Percentiles rank a stretch among this genome's conserved stretches.
phyloP scores from a whole-genome alignment of 2,113 vertebrate species.

The Pogonocichla stellata region DNA sequence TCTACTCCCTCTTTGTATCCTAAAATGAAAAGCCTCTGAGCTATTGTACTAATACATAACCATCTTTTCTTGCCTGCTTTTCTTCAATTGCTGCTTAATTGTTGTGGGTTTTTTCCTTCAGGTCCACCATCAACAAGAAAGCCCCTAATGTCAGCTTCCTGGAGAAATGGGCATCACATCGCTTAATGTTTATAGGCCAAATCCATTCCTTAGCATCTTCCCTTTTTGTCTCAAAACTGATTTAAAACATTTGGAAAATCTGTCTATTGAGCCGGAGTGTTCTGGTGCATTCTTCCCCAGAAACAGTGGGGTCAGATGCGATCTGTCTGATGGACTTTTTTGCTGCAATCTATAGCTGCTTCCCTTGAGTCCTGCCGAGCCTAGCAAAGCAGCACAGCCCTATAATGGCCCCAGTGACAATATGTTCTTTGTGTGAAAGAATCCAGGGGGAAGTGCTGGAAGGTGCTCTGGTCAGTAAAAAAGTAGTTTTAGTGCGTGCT shows the following conservation, averaged over 20 bases:
- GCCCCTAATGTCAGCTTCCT: constrained; percentile 83
- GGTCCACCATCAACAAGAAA: constrained; percentile 83
- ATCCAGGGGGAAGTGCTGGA: constrained; percentile 87
- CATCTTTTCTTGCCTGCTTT: constrained; percentile 81
- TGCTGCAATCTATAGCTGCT: constrained; percentile 88
- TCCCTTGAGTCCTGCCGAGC: constrained; percentile 87
- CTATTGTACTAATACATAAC: constrained; percentile 84
- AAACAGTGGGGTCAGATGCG: constrained; percentile 88
- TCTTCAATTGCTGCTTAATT: constrained; percentile 94
- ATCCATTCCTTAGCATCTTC: constrained; percentile 88
- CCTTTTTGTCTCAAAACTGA: constrained; percentile 88
- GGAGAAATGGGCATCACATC: constrained; percentile 85
- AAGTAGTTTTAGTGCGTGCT: constrained; percentile 83
- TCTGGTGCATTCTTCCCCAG: constrained; percentile 80
- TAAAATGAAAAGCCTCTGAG: constrained; percentile 92
- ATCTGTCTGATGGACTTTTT: constrained; percentile 90
- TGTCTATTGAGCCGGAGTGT: constrained; percentile 89
- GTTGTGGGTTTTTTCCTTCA: constrained; percentile 80
- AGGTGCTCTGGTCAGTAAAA: constrained; percentile 78
- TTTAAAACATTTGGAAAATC: constrained; percentile 99
- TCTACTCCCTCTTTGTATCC: constrained; percentile 87
- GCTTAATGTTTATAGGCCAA: constrained; percentile 88
- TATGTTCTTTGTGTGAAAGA: constrained; percentile 94
- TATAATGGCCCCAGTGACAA: constrained; percentile 94
- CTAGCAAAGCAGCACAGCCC: constrained; percentile 81